Evolutionary conservation across 2,888 invertebrate species (phyloP).

Genomic region (Micoletzkya japonica): DNA sequence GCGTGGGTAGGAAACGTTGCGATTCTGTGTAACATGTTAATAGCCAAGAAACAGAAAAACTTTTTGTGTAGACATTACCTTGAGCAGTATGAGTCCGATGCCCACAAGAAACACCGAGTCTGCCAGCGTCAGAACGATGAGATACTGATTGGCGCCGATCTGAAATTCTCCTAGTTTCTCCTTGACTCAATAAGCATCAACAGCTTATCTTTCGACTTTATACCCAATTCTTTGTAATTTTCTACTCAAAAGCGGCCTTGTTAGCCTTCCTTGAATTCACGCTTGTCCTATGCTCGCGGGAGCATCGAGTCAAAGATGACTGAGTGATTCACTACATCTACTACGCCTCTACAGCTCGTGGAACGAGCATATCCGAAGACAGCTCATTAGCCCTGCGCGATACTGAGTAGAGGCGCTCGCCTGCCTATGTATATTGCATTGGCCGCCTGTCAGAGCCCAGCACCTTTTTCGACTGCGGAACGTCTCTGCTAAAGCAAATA

Average conservation of each 20-base stretch:
- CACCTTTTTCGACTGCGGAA: no score
- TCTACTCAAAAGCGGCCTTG: background rate
- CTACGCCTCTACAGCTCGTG: no score
- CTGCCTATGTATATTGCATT: no score
- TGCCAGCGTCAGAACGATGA: constrained; percentile 59
- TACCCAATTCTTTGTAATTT: background rate
- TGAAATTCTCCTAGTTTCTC: constrained; percentile 32
- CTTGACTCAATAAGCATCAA: background rate
- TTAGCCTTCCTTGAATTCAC: background rate
- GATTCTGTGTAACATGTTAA: no score
- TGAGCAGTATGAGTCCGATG: constrained; percentile 54
- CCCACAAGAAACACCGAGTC: constrained; percentile 58
- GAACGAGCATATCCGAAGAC: no score
- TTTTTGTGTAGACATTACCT: no score
- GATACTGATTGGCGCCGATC: constrained; percentile 60
- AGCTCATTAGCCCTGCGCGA: no score
- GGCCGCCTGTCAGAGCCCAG: no score
- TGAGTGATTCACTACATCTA: no score
- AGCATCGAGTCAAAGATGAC: background rate
- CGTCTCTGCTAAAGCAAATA: background rate
- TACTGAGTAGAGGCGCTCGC: no score
- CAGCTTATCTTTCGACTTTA: background rate
- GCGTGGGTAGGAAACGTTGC: no score
- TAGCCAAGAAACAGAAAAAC: no score
- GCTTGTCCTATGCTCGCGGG: background rate